Percentiles rank a stretch among this genome's conserved stretches.
Evolutionary conservation across 1,140 invertebrate species (phyloP).

Genomic region (Rhopalosiphum maidis): DNA sequence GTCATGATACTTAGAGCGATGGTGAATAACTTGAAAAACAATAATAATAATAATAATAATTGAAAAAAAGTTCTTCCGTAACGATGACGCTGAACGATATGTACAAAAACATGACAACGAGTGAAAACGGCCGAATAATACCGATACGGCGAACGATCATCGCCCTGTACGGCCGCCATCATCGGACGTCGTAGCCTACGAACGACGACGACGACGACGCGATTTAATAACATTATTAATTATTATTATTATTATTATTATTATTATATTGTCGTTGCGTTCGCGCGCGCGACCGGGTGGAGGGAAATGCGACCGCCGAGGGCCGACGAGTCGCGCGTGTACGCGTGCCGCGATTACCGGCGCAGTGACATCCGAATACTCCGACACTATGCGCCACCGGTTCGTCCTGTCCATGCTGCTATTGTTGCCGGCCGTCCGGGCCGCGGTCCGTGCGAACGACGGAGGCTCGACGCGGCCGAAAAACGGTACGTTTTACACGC

Average conservation of each 20-base stretch:
- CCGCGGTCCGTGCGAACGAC: not conserved
- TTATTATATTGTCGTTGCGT: not conserved
- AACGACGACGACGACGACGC: too few species aligned
- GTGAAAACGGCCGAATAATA: too few species aligned
- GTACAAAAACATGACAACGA: too few species aligned
- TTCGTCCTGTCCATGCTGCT: not conserved
- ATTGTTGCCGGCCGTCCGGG: slow-evolving; percentile 4
- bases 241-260: not conserved
- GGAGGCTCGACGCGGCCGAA: not conserved
- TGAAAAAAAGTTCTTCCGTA: too few species aligned
- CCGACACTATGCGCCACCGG: slow-evolving; percentile 28
- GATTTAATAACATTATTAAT: not conserved
- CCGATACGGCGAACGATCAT: not conserved
- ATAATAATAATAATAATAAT: too few species aligned
- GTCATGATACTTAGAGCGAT: not conserved
- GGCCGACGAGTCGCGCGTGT: not conserved
- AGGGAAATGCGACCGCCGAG: not conserved
- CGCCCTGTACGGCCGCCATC: not conserved
- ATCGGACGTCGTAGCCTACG: too few species aligned
- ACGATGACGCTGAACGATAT: too few species aligned
- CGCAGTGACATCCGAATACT: slow-evolving; percentile 17
- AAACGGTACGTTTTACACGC: not conserved
- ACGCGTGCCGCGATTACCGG: not conserved
- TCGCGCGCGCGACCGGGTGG: not conserved
- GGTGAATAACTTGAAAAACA: not conserved